Evolutionary conservation across 2,797 vertebrate species (phyloP).

Genomic region (Otolemur crassicaudatus): DNA sequence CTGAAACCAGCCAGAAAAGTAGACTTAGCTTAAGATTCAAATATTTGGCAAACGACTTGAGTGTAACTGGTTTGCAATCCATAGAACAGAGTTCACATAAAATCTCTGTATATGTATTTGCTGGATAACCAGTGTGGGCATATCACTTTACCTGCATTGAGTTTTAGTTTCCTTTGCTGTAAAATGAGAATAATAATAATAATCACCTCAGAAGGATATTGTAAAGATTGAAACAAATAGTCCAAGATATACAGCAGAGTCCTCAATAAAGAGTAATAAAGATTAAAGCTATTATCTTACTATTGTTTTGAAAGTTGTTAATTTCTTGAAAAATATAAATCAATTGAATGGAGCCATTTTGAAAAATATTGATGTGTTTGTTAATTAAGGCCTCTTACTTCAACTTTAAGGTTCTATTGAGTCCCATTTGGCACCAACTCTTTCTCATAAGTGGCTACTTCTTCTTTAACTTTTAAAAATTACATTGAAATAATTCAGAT

Average conservation of each 20-base stretch:
- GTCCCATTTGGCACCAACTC: not conserved
- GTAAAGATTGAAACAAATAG: not conserved
- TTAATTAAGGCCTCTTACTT: slow-evolving; percentile 19
- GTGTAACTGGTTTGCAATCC: not conserved
- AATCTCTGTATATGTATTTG: not conserved
- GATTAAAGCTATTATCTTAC: not conserved
- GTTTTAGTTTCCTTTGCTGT: not conserved
- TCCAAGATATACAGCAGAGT: not conserved
- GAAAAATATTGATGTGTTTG: slow-evolving; percentile 45
- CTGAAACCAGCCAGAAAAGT: slow-evolving; percentile 19
- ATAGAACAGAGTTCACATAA: not conserved
- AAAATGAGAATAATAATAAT: not conserved
- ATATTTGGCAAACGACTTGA: not conserved
- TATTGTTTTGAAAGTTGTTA: not conserved
- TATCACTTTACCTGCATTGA: not conserved
- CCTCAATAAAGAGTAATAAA: not conserved
- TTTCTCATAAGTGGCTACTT: slow-evolving; percentile 17
- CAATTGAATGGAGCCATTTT: not conserved
- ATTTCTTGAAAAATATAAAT: slow-evolving; percentile 37
- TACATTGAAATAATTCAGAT: slow-evolving; percentile 20
- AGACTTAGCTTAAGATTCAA: not conserved
- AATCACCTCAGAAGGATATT: not conserved
- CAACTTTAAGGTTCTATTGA: slow-evolving; percentile 27
- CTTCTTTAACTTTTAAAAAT: slow-evolving; percentile 35
- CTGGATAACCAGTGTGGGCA: not conserved